Percentiles rank a stretch among this genome's conserved stretches.
Evolutionary conservation across 1,140 invertebrate species (phyloP).

Genomic region (Drosophila ogumai): DNA sequence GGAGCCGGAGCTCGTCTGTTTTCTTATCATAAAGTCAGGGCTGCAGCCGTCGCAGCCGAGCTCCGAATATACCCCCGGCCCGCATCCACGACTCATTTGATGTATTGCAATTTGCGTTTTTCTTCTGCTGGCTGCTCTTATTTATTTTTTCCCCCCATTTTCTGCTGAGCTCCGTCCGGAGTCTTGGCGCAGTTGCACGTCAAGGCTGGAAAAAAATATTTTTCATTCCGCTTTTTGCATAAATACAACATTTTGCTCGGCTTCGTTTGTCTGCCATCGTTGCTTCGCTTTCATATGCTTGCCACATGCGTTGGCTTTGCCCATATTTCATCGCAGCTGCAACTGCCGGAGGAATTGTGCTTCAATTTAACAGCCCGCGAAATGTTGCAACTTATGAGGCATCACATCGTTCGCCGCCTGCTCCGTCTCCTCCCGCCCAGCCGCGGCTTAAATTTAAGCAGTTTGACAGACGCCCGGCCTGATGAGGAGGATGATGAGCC

Average conservation of each 20-base stretch:
- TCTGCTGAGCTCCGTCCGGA: constrained; percentile 29
- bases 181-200: constrained; percentile 67
- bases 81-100: constrained; percentile 57
- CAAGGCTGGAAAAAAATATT: constrained; percentile 80
- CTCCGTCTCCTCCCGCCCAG: neutral
- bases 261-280: constrained; percentile 16
- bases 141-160: constrained; percentile 38
- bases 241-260: constrained; percentile 74
- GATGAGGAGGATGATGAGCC: constrained; percentile 61
- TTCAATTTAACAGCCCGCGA: constrained; percentile 77
- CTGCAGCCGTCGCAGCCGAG: constrained; percentile 55
- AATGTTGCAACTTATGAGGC: constrained; percentile 57
- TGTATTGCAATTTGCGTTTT: constrained; percentile 70
- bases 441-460: constrained; percentile 63
- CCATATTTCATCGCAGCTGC: constrained; percentile 70
- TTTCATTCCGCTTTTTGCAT: constrained; percentile 80
- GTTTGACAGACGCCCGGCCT: constrained; percentile 68
- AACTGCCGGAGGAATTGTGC: constrained; percentile 65
- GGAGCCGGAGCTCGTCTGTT: constrained; percentile 27
- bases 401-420: neutral
- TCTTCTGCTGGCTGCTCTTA: constrained; percentile 25
- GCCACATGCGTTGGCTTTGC: constrained; percentile 68
- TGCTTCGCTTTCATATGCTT: constrained; percentile 71
- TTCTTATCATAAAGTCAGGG: constrained; percentile 69
- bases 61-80: constrained; percentile 10